Percentiles rank a stretch among this genome's conserved stretches.
These are phyloP conservation scores for Hystrix brachyura DNA, from an alignment of 2,113 vertebrate species.

Conservation along the genomic window DNA sequence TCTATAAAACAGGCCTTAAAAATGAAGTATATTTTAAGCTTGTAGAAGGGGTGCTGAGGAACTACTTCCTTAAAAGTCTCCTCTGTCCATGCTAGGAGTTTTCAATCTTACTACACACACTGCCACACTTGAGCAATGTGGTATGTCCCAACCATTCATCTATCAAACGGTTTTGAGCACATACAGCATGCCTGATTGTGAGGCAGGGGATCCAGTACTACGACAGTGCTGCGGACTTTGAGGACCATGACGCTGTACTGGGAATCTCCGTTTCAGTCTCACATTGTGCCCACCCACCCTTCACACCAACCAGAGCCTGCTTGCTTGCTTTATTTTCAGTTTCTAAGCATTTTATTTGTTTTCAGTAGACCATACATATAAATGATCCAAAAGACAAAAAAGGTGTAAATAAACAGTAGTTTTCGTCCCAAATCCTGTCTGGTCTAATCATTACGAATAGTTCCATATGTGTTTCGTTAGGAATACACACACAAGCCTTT, in stretches of 20 bases:
- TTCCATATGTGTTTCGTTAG: neutral
- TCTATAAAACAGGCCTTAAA: neutral
- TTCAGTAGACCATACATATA: neutral
- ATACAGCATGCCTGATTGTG: neutral
- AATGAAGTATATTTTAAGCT: neutral
- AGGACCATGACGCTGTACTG: neutral
- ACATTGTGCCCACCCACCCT: neutral
- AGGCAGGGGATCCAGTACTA: neutral
- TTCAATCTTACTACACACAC: neutral
- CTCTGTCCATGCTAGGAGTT: neutral
- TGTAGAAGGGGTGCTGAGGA: neutral
- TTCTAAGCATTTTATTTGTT: slow-evolving; percentile 35
- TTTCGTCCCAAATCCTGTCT: neutral
- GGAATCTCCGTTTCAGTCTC: neutral
- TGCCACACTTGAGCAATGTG: neutral
- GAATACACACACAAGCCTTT: neutral
- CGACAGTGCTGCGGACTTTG: neutral
- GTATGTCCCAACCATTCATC: neutral
- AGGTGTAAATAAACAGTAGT: neutral
- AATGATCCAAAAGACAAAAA: neutral
- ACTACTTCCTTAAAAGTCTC: neutral
- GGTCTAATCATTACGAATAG: neutral
- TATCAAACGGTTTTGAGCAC: neutral
- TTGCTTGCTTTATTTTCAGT: slow-evolving; percentile 43
- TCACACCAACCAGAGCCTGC: neutral